Percentiles rank a stretch among this genome's conserved stretches.
Evolutionary conservation across 2,113 vertebrate species (phyloP).

Genomic region (Gnathonemus echidnorhynchus): DNA sequence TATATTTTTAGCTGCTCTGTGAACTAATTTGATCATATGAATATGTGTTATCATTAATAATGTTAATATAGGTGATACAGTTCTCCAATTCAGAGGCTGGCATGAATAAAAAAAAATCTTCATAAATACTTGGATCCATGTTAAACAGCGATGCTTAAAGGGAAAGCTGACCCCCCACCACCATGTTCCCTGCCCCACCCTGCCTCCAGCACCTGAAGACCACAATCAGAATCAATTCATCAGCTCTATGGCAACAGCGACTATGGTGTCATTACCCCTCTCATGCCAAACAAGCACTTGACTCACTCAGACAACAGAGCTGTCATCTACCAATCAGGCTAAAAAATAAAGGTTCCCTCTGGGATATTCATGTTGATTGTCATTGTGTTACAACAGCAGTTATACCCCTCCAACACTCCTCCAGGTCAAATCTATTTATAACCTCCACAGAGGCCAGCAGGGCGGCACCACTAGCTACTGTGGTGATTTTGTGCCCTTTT

Average conservation of each 20-base stretch:
- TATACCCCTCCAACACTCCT: background rate
- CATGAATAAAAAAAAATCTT: background rate
- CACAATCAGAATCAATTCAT: background rate
- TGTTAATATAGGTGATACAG: background rate
- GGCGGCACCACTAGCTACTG: background rate
- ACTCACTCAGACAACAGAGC: background rate
- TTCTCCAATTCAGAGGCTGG: background rate
- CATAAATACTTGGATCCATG: background rate
- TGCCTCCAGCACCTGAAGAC: background rate
- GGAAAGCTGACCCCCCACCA: background rate
- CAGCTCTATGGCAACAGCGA: background rate
- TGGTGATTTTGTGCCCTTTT: background rate
- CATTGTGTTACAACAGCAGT: background rate
- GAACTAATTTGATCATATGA: background rate
- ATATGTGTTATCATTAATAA: background rate
- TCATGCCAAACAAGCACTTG: background rate
- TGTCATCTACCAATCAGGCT: conserved; percentile 2
- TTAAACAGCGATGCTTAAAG: background rate
- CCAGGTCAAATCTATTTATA: background rate
- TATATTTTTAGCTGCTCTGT: background rate
- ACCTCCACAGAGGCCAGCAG: background rate
- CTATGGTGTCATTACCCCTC: background rate
- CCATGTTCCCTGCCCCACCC: background rate
- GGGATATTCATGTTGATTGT: background rate
- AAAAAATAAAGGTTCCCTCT: background rate